These are phyloP conservation scores for Octomys mimax DNA, from an alignment of 2,797 vertebrate species.

Conservation along the genomic window DNA sequence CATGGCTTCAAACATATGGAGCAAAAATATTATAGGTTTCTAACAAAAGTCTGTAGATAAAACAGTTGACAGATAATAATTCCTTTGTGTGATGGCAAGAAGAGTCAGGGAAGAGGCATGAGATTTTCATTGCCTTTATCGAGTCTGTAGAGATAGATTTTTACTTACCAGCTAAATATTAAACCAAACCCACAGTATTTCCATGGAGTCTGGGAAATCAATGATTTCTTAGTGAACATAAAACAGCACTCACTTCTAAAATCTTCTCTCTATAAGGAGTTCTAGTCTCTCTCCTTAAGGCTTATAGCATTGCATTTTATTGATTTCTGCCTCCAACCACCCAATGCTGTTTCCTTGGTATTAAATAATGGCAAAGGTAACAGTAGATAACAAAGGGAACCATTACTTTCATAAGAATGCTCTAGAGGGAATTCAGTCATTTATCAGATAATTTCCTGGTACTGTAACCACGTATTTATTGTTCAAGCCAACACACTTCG, in stretches of 20 bases:
- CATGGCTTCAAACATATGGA: not conserved
- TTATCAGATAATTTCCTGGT: constrained; percentile 73
- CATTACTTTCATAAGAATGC: constrained; percentile 75
- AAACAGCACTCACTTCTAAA: constrained; percentile 66
- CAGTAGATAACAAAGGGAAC: constrained; percentile 74
- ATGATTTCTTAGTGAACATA: constrained; percentile 39
- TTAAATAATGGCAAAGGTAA: constrained; percentile 79
- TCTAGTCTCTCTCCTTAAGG: constrained; percentile 55
- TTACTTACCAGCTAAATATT: constrained; percentile 59
- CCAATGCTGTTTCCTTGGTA: constrained; percentile 56
- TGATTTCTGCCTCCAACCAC: constrained; percentile 73
- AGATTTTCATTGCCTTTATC: not conserved
- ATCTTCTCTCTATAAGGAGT: constrained; percentile 51
- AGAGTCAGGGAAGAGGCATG: not conserved
- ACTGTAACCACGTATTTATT: constrained; percentile 60
- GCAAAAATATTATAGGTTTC: not conserved
- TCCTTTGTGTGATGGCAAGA: not conserved
- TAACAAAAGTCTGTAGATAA: not conserved
- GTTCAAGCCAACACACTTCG: constrained; percentile 17
- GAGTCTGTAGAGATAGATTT: constrained; percentile 34
- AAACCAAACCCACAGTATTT: constrained; percentile 38
- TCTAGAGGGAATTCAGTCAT: constrained; percentile 71
- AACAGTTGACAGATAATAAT: constrained; percentile 5
- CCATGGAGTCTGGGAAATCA: not conserved
- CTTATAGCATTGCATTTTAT: constrained; percentile 71